Conservation (phyloP, 2,888 invertebrate genomes). For the Matsumyia berberina region DNA sequence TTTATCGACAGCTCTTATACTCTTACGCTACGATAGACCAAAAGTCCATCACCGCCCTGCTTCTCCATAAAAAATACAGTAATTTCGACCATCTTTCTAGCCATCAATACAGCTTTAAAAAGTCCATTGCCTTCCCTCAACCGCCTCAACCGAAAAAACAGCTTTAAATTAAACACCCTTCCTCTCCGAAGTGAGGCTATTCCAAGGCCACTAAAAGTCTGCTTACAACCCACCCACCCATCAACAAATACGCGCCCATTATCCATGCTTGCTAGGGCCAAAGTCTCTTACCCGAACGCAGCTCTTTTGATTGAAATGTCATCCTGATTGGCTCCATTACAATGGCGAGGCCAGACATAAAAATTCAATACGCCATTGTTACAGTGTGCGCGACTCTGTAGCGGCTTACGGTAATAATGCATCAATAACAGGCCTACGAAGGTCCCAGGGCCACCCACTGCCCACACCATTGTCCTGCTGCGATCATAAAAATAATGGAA, state of each 20-base stretch:
- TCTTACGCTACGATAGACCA: too few relatives aligned
- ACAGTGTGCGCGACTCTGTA: neutral
- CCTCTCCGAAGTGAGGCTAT: neutral
- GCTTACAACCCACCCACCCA: neutral
- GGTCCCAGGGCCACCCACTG: neutral
- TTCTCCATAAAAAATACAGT: too few relatives aligned
- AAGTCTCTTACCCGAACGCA: neutral
- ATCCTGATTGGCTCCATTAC: conserved; percentile 27
- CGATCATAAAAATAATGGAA: conserved; percentile 55
- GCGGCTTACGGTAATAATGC: conserved; percentile 30
- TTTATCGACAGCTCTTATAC: too few relatives aligned
- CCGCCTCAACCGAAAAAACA: too few relatives aligned
- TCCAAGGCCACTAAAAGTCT: neutral
- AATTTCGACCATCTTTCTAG: too few relatives aligned
- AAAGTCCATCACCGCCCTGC: too few relatives aligned
- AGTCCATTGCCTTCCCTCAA: too few relatives aligned
- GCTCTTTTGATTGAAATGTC: conserved; percentile 45
- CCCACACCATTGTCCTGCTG: neutral
- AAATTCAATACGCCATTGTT: conserved; percentile 42
- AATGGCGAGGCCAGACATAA: conserved; percentile 7
- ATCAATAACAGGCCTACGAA: conserved; percentile 9
- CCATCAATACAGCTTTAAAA: too few relatives aligned
- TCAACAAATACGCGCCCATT: neutral
- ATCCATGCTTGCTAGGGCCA: neutral
- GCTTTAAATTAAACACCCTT: too few relatives aligned